These are phyloP conservation scores for Ganaspis brasiliensis DNA, from an alignment of 2,888 invertebrate genomes.

Conservation along the genomic window DNA sequence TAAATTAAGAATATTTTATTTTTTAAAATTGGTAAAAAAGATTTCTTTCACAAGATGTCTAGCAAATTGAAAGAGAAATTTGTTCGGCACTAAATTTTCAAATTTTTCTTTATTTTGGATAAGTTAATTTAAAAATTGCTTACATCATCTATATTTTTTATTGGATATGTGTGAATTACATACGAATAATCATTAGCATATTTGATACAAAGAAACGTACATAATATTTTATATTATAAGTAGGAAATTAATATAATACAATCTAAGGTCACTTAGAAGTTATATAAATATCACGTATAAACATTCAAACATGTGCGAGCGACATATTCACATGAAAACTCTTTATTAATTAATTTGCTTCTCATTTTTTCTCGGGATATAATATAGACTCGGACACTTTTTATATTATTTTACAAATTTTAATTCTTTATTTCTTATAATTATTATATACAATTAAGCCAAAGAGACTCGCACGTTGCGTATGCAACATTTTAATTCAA, in stretches of 20 bases:
- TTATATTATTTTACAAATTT: slow-evolving; percentile 24
- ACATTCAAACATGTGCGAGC: slow-evolving; percentile 24
- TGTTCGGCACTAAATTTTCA: too few relatives aligned
- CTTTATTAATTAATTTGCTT: neutral
- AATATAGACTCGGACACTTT: neutral
- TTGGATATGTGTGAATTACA: slow-evolving; percentile 41
- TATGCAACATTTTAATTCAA: neutral
- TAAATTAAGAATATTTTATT: too few relatives aligned
- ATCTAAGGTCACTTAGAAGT: slow-evolving; percentile 42
- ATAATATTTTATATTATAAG: slow-evolving; percentile 2
- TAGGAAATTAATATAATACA: slow-evolving; percentile 36
- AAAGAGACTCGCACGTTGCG: neutral
- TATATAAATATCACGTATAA: slow-evolving; percentile 30
- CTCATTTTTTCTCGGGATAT: neutral
- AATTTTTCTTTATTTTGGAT: neutral
- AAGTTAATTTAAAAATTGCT: neutral
- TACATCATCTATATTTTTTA: slow-evolving; percentile 1
- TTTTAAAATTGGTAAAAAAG: too few relatives aligned
- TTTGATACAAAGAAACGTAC: slow-evolving; percentile 15
- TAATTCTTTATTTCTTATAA: neutral
- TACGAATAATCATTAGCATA: slow-evolving; percentile 15
- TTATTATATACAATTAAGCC: slow-evolving; percentile 2
- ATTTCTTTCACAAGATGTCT: too few relatives aligned
- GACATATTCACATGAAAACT: slow-evolving; percentile 6
- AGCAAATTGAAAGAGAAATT: too few relatives aligned